Base-by-base conservation (phyloP, 2,797 vertebrate species). In the Etheostoma nigrum region DNA sequence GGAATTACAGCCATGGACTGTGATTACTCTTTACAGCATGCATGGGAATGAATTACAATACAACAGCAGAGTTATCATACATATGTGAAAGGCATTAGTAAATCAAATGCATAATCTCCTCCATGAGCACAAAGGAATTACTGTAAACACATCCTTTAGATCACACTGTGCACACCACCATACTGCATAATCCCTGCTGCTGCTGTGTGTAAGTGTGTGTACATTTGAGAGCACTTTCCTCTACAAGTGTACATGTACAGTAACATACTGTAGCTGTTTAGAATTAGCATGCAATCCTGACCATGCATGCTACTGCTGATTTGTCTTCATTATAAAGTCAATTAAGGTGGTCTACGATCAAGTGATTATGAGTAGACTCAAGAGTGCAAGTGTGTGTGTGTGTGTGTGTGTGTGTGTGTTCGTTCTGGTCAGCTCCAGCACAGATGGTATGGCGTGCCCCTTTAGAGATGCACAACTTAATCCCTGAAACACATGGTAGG, bases 361-460 rank as follows among this genome's bases (percentile, higher is more conserved):
- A 76, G 60, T 63, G 67, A 75, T 62, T 73, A 40, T 61, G 27
- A 52, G 21, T 2, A 18, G 45, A 52, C 18, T 25, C 3, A 30
- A 48, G 49, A 25, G 27, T 54, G 2, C 25, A 66, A 44, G 19
- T 48, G 7, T 42, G 4, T 62, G 9, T 52, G 12, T 68, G 23
- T 58, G 0, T 42, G 4, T 14, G 42, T 44, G 42, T 44, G 42
- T 44, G 0, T 60, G 3, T 33, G 18, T 45, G 21, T 72, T 47
- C 58, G 65, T 40, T 73, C 10, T 68, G 81, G 84, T 84, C 74
- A 86, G 74, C 71, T 79, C 73, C 67, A 63, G 88, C 88, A 89
- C 93, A 93, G 92, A 92, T 94, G 91, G 88, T 79, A 71, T 74
- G 79, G 61, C 57, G 5, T 83, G 71, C 68, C 76, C 83, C 74